Conservation (phyloP, 2,797 vertebrate genomes). For the Psittacula derbiana region DNA sequence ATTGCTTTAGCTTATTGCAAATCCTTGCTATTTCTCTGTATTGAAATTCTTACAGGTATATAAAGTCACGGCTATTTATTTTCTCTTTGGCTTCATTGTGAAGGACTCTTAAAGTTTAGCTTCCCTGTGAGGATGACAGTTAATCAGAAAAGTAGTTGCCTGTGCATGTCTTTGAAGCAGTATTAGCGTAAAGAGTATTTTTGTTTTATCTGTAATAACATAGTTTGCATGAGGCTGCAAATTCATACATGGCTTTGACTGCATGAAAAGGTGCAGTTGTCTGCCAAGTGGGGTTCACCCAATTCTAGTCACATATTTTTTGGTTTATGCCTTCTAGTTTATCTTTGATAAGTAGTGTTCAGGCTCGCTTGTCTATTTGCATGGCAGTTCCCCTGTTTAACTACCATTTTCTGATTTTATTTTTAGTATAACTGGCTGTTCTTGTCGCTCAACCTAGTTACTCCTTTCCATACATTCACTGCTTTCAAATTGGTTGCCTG, state of each 20-base stretch:
- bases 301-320: background rate
- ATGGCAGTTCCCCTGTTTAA: slow-evolving; percentile 17
- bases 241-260: background rate
- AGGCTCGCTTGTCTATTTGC: background rate
- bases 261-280: background rate
- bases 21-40: background rate
- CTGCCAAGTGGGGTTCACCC: background rate
- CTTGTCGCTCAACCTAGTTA: background rate
- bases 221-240: background rate
- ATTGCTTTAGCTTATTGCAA: background rate
- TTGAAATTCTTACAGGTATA: background rate
- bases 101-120: background rate
- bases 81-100: background rate
- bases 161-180: background rate
- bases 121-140: background rate
- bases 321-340: background rate
- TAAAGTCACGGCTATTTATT: background rate
- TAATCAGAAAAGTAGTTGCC: background rate
- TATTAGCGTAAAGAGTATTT: background rate
- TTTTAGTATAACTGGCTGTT: background rate
- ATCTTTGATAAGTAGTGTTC: background rate
- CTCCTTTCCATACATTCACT: background rate
- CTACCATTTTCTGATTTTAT: background rate
- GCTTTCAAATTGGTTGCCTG: background rate
- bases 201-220: background rate